phyloP scores from a whole-genome alignment of 2,797 vertebrate genomes.

The Sebastes cheni region DNA sequence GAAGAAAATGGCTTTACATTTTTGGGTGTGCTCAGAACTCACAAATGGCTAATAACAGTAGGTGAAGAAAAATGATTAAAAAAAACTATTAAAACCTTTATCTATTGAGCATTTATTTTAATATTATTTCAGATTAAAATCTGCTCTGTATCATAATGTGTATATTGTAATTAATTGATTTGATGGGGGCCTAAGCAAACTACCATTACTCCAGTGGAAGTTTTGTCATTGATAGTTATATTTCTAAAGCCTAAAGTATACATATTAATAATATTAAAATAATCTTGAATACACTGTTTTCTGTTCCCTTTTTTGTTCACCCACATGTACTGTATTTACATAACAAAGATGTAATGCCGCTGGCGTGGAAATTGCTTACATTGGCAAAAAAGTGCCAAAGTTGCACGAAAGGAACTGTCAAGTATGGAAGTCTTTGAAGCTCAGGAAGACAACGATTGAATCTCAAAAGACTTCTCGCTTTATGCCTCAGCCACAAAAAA shows the following conservation, averaged over 20 bases:
- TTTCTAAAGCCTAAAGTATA: constrained; percentile 95
- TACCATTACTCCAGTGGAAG: constrained; percentile 89
- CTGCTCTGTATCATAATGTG: constrained; percentile 90
- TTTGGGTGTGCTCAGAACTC: constrained; percentile 85
- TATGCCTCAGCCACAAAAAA: neutral
- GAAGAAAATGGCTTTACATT: constrained; percentile 89
- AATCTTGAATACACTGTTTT: constrained; percentile 90
- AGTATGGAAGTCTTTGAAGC: constrained; percentile 49
- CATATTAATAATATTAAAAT: constrained; percentile 93
- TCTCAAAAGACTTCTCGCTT: neutral
- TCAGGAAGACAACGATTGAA: constrained; percentile 52
- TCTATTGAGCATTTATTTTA: constrained; percentile 97
- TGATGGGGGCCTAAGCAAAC: constrained; percentile 83
- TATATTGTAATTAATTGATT: constrained; percentile 92
- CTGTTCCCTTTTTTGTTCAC: constrained; percentile 77
- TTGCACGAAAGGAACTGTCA: constrained; percentile 16
- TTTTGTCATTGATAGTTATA: constrained; percentile 91
- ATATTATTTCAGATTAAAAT: constrained; percentile 92
- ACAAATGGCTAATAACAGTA: constrained; percentile 83
- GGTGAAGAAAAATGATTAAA: constrained; percentile 78
- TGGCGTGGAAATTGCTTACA: constrained; percentile 32
- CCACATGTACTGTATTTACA: constrained; percentile 78
- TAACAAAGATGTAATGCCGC: constrained; percentile 55
- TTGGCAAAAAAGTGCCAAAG: constrained; percentile 4
- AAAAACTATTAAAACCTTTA: constrained; percentile 85